A percentile compares a stretch with the other conserved stretches of the same genome.
phyloP scores from a whole-genome alignment of 2,888 invertebrate species.

The Podabrus alpinus region DNA sequence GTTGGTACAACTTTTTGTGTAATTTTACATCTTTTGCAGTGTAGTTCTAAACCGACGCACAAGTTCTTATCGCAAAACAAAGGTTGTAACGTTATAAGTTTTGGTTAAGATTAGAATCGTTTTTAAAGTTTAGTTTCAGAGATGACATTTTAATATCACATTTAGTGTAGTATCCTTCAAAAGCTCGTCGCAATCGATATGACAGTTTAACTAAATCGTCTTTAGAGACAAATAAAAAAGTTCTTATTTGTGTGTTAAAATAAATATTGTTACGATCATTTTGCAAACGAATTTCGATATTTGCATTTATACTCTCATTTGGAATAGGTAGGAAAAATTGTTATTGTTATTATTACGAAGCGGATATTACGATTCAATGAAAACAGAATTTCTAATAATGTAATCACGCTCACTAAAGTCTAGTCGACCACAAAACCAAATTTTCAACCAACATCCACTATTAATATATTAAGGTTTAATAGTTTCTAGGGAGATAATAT shows the following conservation, averaged over 20 bases:
- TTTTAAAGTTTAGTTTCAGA: not conserved
- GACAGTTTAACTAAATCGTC: not conserved
- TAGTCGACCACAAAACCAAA: conserved; percentile 28
- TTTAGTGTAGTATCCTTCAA: not conserved
- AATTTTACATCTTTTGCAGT: not conserved
- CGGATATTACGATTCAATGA: conserved; percentile 16
- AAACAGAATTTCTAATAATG: conserved; percentile 25
- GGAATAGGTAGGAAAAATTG: not conserved
- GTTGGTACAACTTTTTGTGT: not conserved
- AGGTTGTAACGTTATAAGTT: not conserved
- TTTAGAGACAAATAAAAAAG: not conserved
- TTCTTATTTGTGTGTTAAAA: not conserved
- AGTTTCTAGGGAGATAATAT: conserved; percentile 29
- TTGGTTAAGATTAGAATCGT: not conserved
- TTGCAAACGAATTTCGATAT: too few relatives aligned
- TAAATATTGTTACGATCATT: not conserved
- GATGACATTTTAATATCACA: not conserved
- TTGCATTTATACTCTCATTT: too few relatives aligned
- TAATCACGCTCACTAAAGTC: conserved; percentile 23
- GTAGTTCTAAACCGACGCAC: not conserved
- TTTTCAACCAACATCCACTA: conserved; percentile 25
- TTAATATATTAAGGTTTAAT: conserved; percentile 31
- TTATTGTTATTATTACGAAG: not conserved
- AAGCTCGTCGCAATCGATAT: not conserved
- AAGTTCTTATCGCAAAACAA: not conserved